Evolutionary conservation across 2,113 vertebrate species (phyloP).

Genomic region (Crocuta crocuta): DNA sequence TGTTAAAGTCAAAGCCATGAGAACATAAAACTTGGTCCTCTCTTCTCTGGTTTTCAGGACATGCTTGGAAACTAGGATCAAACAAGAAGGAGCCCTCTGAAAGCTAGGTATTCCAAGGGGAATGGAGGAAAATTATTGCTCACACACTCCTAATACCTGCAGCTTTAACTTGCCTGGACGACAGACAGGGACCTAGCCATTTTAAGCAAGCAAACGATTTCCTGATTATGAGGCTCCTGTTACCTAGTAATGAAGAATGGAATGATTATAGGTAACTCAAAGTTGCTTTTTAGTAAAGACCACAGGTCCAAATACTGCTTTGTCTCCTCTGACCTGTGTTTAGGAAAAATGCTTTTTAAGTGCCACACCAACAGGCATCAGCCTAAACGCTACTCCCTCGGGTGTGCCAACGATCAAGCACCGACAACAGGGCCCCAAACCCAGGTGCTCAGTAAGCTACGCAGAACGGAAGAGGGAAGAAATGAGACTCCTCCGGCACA

Average conservation of each 20-base stretch:
- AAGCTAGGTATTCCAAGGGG: not conserved
- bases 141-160: not conserved
- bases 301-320: not conserved
- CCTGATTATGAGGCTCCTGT: not conserved
- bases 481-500: not conserved
- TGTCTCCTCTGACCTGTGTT: not conserved
- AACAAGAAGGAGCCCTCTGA: not conserved
- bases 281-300: not conserved
- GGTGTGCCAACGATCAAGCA: not conserved
- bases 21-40: not conserved
- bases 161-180: not conserved
- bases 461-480: not conserved
- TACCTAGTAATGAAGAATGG: not conserved
- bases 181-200: not conserved
- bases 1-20: not conserved
- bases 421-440: not conserved
- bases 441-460: not conserved
- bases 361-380: not conserved
- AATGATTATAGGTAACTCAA: not conserved
- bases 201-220: not conserved
- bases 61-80: not conserved
- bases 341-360: constrained; percentile 20
- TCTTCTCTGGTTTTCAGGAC: not conserved
- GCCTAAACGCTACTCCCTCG: not conserved
- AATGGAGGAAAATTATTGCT: not conserved